Base-by-base conservation (phyloP, 2,113 vertebrate genomes). In the Hymenochirus boettgeri region DNA sequence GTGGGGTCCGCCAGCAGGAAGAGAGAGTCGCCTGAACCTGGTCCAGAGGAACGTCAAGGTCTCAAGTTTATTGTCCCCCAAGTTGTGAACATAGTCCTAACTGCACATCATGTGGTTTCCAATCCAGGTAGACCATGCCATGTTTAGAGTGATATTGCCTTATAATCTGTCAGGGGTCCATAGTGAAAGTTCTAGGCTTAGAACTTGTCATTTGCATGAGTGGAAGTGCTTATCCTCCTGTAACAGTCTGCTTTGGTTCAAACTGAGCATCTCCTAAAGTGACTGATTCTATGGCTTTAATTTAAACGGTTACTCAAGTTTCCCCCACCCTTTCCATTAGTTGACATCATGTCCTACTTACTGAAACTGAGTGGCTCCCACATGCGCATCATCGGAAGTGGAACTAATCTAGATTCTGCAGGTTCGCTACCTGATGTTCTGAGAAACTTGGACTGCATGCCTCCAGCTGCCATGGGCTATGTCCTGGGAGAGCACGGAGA, bases 41-140 rank as follows among this genome's bases (percentile, higher is more conserved):
- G 95, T 99, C 19, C 96, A 99, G 83, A 92, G 96, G 62, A 99
- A 99, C 2, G 92, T 98, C 45, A 93, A 92, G 2, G 93, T 99
- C 77, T 99, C 86, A 98, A 92, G 53, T 86, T 90, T 74, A 97
- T 98, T 46, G 79, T 99, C 73, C 96, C 96, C 17, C 94, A 98
- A 79, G 75, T 98, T 0, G 35, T 97, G 46, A 98, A 97, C 79
- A 97, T 77, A 98, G 96, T 61, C 95, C 95, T n/a, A 80, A 96
- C 75, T 97, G 94, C 71, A 94, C 73, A 37, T 83, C 98, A 59
- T 4, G 95, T 99, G 54, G 96, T 99, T 56, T 98, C 96, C 73
- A 99, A 98, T 80, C 96, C 96, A 70, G 96, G 96, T 98, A 75
- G 60, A 6, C 56, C 29, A 31, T 6, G n/a, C n/a, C n/a, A n/a